A percentile compares a stretch with the other conserved stretches of the same genome.
Conservation (phyloP, 2,888 invertebrate genomes). For the Entomobrya proxima region DNA sequence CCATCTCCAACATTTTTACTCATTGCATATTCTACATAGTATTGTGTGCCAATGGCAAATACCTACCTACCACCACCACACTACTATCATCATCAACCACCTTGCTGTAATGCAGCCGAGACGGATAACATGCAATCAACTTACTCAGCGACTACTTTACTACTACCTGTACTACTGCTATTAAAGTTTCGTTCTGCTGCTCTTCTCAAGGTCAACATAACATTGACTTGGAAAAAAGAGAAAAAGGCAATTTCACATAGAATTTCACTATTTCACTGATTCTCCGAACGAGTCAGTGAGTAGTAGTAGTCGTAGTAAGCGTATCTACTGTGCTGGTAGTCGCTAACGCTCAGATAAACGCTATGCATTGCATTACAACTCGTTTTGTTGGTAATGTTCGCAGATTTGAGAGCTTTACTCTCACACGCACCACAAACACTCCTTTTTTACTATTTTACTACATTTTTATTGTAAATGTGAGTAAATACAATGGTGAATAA, state of each 20-base stretch:
- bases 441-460: constrained; percentile 10
- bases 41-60: constrained; percentile 5
- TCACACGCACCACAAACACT: constrained; percentile 35
- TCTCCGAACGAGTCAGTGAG: background rate
- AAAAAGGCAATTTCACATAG: constrained; percentile 51
- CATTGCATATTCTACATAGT: too few species aligned
- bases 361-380: too few species aligned
- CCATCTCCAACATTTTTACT: background rate
- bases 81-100: background rate
- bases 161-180: background rate
- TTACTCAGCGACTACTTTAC: background rate
- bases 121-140: background rate
- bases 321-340: too few species aligned
- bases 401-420: constrained; percentile 12
- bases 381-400: constrained; percentile 37
- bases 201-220: constrained; percentile 56
- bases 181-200: constrained; percentile 10
- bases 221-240: constrained; percentile 58
- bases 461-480: background rate
- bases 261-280: background rate
- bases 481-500: constrained; percentile 42
- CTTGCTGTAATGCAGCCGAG: background rate
- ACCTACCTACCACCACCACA: background rate
- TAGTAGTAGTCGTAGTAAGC: background rate
- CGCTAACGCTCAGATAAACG: too few species aligned